Evolutionary conservation across 2,888 invertebrate species (phyloP), one percentile per base, ranked within the genome.

Genomic region (Andricus curvator): DNA sequence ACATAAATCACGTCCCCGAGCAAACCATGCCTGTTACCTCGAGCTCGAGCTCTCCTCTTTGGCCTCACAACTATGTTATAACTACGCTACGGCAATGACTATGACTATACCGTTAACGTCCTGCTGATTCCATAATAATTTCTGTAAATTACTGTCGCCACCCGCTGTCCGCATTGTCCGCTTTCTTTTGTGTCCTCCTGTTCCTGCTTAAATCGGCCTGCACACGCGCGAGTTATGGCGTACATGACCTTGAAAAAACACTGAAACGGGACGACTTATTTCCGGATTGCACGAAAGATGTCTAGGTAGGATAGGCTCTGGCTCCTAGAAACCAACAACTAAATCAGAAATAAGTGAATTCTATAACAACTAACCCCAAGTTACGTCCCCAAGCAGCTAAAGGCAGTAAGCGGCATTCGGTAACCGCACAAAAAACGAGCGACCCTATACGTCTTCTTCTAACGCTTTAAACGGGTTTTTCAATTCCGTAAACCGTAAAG

Each of bases 81-180:
- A 13, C 25, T 62, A 62, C 25, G 60, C 13, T 13, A 44, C 0
- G 44, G 22, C 62, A 25, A 62, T 62, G 62, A 22, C 62, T 25
- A 62, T 22, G 62, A 62, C 62, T 48, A 65, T 22, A 62, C 37
- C 79, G 74, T 79, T 70, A 70, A 70, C 68, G 79, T 76, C 74
- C 64, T 70, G 82, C 82, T 82, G 79, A 80, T 83, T 82, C 80
- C 67, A 79, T 68, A 78, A 79, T 82, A 82, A 81, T 84, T 82
- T 80, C 74, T 79, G 79, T 66, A 81, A 82, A 83, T 83, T 64
- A 78, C 78, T 70, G 29, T 51, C 29, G 70, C 82, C 41, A 78
- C 82, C 80, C 79, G 81, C 79, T 41, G 25, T 62, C 79, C 33
- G 22, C 56, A 41, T 66, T 68, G 66, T 81, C 60, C 51, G 37